Evolutionary conservation across 1,140 invertebrate species (phyloP), one percentile per base, ranked within the genome.

Genomic region (Stegodyphus mimosarum): DNA sequence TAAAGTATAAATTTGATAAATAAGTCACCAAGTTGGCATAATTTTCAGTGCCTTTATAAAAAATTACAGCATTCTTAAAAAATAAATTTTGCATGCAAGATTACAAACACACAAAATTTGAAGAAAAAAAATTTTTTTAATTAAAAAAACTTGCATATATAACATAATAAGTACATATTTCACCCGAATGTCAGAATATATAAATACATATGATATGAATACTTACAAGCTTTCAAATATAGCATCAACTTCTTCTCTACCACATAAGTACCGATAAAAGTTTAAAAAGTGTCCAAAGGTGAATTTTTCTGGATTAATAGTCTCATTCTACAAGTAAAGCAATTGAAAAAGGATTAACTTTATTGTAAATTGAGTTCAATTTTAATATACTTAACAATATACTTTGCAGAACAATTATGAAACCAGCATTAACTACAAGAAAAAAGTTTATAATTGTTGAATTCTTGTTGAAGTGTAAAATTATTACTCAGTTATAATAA

Each of bases 251-350:
- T 99, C 97, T 10, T 92, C 93, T 70, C 97, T 93, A 88, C 94
- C 94, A 49, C 95, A 95, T 70, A 99, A 92, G 90, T 95, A 95
- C 90, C 96, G 96, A 91, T 98, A 99, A 90, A 99, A 96, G 88
- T 94, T 95, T 90, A 97, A 97, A 92, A 99, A 99, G 89, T 96
- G 94, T 89, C 98, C 96, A 90, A 97, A 98, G 88, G 94, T 94
- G 90, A 99, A 98, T 90, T 96, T 96, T 87, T 95, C 93, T 77
- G 95, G 93, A 89, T 93, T 93, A 87, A 98, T 93, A n/a, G 94
- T 93, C 90, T 98, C 97, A 90, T 93, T 96, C 94, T 94, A 90
- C 87, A 83, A 87, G 67, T 69, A 76, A 74, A 64, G 49, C 33
- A 64, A 33, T 64, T 60, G 63, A 50, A 63, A 33, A 15, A 55